These are phyloP conservation scores for Porites evermanni DNA, from an alignment of 92 coral and sea anemone genomes.

Conservation along the genomic window DNA sequence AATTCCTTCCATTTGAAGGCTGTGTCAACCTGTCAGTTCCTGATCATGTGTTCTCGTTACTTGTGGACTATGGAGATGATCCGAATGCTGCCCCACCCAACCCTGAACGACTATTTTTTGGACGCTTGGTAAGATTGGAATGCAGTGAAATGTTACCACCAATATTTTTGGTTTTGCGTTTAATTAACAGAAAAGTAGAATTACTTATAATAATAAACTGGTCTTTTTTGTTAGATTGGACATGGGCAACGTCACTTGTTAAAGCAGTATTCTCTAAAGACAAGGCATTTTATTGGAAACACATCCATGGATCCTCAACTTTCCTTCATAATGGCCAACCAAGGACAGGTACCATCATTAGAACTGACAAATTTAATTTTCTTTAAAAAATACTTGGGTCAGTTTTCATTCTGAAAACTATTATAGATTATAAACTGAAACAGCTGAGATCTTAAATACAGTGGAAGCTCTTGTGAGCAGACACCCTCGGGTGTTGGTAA, in stretches of 20 bases:
- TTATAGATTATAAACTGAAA: too few relatives aligned
- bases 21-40: conserved; percentile 82
- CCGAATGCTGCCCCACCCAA: conserved; percentile 62
- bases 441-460: too few relatives aligned
- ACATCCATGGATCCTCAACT: conserved; percentile 99
- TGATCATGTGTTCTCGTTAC: conserved; percentile 78
- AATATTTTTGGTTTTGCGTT: too few relatives aligned
- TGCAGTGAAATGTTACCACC: too few relatives aligned
- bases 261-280: conserved; percentile 87
- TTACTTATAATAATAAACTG: neutral
- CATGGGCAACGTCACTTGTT: conserved; percentile 91
- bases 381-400: too few relatives aligned
- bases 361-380: too few relatives aligned
- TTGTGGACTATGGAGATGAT: conserved; percentile 84
- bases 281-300: conserved; percentile 91
- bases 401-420: too few relatives aligned
- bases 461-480: too few relatives aligned
- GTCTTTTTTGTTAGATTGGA: conserved; percentile 64
- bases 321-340: conserved; percentile 96
- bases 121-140: conserved; percentile 76
- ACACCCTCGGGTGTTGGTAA: too few relatives aligned
- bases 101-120: conserved; percentile 75
- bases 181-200: too few relatives aligned
- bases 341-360: conserved; percentile 78
- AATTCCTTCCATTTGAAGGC: conserved; percentile 92